Evolutionary conservation across 2,797 vertebrate genomes (phyloP).

Genomic region (Thalassophryne amazonica): DNA sequence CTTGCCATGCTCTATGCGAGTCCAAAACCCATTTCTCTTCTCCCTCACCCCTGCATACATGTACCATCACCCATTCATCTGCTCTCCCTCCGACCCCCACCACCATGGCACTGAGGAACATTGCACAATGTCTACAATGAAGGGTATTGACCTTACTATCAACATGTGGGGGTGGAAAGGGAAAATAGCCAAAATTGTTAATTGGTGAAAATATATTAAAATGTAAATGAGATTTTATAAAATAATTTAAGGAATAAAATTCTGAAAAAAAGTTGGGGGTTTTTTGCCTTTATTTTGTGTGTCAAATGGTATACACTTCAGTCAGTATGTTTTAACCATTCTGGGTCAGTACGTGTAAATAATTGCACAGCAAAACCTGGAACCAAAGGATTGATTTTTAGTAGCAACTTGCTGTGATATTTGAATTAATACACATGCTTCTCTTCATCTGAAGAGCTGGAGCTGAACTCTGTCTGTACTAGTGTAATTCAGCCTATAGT

Average conservation of each 20-base stretch:
- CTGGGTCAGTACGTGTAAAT: no score
- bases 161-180: slow-evolving; percentile 55
- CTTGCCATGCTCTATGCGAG: slow-evolving; percentile 67
- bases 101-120: slow-evolving; percentile 58
- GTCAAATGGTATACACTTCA: no score
- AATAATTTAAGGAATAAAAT: slow-evolving; percentile 83
- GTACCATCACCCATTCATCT: slow-evolving; percentile 9
- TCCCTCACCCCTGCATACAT: slow-evolving; percentile 13
- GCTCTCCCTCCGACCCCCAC: slow-evolving; percentile 2
- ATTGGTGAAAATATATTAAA: slow-evolving; percentile 63
- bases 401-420: no score
- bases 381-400: no score
- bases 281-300: slow-evolving; percentile 2
- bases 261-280: slow-evolving; percentile 48
- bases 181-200: slow-evolving; percentile 75
- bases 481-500: no score
- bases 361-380: no score
- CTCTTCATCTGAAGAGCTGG: no score
- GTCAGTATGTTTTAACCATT: no score
- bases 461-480: no score
- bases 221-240: slow-evolving; percentile 80
- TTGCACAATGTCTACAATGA: slow-evolving; percentile 68
- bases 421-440: no score
- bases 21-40: slow-evolving; percentile 39
- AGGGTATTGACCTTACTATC: slow-evolving; percentile 50